phyloP scores from a whole-genome alignment of 2,113 vertebrate species.

The Egretta garzetta region DNA sequence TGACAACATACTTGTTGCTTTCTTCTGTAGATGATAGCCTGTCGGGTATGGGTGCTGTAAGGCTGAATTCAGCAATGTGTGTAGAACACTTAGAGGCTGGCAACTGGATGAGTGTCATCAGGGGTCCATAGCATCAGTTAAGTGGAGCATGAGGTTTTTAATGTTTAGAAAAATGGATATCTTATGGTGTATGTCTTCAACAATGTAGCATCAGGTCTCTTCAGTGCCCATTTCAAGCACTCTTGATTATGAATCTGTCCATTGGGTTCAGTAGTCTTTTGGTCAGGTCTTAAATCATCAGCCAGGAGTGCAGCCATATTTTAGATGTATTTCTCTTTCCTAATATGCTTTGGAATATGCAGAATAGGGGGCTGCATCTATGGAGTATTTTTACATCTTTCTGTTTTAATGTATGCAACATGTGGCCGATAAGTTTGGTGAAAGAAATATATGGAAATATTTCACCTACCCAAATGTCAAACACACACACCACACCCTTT shows the following conservation, averaged over 20 bases:
- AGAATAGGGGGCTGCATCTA: not conserved
- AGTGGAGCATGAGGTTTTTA: not conserved
- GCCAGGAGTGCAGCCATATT: conserved; percentile 34
- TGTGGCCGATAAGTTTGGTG: not conserved
- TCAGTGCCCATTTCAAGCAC: not conserved
- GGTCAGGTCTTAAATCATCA: conserved; percentile 2
- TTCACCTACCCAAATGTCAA: not conserved
- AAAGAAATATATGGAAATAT: not conserved
- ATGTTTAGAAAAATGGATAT: not conserved
- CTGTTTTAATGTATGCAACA: not conserved
- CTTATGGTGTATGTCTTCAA: not conserved
- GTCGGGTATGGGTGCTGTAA: not conserved
- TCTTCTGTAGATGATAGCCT: not conserved
- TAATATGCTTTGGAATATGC: conserved; percentile 41
- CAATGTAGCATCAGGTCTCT: not conserved
- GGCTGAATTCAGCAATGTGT: not conserved
- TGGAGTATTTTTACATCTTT: not conserved
- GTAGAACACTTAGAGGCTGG: not conserved
- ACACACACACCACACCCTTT: rapidly evolving
- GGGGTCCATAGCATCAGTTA: not conserved
- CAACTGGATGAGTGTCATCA: not conserved
- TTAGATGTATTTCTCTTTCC: conserved; percentile 54
- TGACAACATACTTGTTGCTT: not conserved
- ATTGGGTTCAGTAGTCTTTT: not conserved
- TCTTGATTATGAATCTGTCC: not conserved